Evolutionary conservation across 2,797 vertebrate genomes (phyloP), one percentile per base, ranked within the genome.

Genomic region (Galago senegalensis): DNA sequence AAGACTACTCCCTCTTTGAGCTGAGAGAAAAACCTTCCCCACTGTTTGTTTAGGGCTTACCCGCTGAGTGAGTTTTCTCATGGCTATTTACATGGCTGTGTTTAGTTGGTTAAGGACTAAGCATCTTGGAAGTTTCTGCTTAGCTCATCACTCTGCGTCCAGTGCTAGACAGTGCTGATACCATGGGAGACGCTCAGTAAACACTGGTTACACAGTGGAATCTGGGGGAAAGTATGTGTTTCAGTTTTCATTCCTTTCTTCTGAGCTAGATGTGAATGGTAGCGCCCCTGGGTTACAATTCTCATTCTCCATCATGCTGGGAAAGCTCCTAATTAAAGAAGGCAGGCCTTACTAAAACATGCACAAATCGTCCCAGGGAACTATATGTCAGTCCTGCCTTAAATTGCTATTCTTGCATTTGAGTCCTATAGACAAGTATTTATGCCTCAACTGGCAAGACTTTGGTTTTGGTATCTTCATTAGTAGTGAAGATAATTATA

Each of bases 401-500:
- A 94, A 82, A 60, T 84, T 91, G 89, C 40, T 56, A 69, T 73
- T 70, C 46, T 85, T 70, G 58, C 49, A 84, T 6, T 56, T 88
- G 90, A 96, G 49, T 20, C 84, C 73, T 75, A n/a, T 31, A 70
- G 76, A 56, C 34, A 80, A 43, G 1, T 60, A 49, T 90, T 92
- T 91, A 67, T 56, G 21, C 18, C 27, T 93, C 49, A 25, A 25
- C 85, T 94, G 81, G 73, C 34, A 69, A 82, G 67, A 69, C 43
- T 65, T 43, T 49, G 75, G 88, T 87, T 86, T 82, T 77, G 85
- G 37, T 77, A 49, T 49, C 46, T 49, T 49, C 11, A 49, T 87
- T 75, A 56, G 37, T 70, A 93, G 79, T 70, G 29, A 97, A 89
- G 63, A 77, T 76, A 93, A 90, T 31, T 92, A 29, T 87, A 83